phyloP scores from a whole-genome alignment of 2,113 vertebrate species.

The Falco punctatus region DNA sequence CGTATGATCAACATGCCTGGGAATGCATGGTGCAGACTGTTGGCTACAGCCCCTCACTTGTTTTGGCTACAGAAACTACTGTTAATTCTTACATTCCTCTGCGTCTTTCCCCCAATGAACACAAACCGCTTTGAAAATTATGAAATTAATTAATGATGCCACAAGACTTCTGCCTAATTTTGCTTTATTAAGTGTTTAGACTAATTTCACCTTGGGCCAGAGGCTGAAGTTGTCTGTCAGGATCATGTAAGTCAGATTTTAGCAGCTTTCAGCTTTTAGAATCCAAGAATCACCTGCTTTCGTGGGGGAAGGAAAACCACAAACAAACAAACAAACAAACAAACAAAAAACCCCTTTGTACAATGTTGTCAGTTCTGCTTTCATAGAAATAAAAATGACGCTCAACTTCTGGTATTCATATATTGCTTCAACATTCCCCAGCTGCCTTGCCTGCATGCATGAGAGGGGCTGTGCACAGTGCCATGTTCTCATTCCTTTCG shows the following conservation, averaged over 20 bases:
- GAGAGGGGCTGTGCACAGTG: not conserved
- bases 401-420: not conserved
- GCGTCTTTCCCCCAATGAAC: not conserved
- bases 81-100: constrained; percentile 38
- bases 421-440: not conserved
- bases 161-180: constrained; percentile 16
- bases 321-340: not conserved
- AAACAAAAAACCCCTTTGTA: not conserved
- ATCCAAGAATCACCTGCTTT: not conserved
- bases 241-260: not conserved
- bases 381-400: not conserved
- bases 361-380: not conserved
- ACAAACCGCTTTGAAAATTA: constrained; percentile 21
- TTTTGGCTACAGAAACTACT: constrained; percentile 23
- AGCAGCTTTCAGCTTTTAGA: not conserved
- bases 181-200: constrained; percentile 6
- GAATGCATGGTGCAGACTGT: not conserved
- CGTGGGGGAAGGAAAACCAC: fast-evolving
- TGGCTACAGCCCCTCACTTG: constrained; percentile 14
- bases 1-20: constrained; percentile 14
- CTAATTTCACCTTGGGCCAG: not conserved
- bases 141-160: constrained; percentile 37
- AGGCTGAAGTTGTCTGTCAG: not conserved
- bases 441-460: not conserved
- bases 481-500: not conserved